Evolutionary conservation across 2,888 invertebrate species (phyloP).

Genomic region (Agrotis segetum): DNA sequence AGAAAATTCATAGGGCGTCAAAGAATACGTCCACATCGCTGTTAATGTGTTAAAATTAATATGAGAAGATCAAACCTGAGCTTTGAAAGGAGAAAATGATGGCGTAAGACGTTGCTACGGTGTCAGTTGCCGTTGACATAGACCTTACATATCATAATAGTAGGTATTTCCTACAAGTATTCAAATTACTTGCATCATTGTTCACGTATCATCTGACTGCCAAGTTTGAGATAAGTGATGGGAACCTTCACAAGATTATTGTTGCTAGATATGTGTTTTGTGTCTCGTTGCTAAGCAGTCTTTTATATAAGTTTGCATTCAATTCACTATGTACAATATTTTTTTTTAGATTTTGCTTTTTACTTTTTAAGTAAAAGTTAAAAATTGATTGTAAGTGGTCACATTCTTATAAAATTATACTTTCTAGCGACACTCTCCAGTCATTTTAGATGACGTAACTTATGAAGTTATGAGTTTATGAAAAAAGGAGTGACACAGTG

Average conservation of each 20-base stretch:
- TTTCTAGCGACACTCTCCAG: conserved; percentile 11
- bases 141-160: conserved; percentile 30
- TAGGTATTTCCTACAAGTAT: conserved; percentile 44
- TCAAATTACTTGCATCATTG: conserved; percentile 48
- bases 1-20: no score
- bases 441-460: conserved; percentile 14
- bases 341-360: not conserved
- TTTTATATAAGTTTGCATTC: conserved; percentile 3
- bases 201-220: conserved; percentile 38
- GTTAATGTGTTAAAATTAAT: not conserved
- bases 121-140: conserved; percentile 40
- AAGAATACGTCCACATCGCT: no score
- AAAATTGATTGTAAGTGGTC: not conserved
- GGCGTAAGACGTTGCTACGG: conserved; percentile 41
- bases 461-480: not conserved
- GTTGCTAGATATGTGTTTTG: conserved; percentile 40
- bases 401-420: not conserved
- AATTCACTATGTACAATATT: not conserved
- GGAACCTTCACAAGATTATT: conserved; percentile 22
- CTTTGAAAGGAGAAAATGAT: conserved; percentile 30
- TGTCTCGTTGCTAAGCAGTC: conserved; percentile 14
- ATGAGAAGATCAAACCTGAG: conserved; percentile 13
- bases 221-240: conserved; percentile 45
- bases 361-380: not conserved
- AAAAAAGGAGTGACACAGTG: not conserved